Conservation (phyloP, 2,797 vertebrate species). For the Gymnoscopelus microlampas region DNA sequence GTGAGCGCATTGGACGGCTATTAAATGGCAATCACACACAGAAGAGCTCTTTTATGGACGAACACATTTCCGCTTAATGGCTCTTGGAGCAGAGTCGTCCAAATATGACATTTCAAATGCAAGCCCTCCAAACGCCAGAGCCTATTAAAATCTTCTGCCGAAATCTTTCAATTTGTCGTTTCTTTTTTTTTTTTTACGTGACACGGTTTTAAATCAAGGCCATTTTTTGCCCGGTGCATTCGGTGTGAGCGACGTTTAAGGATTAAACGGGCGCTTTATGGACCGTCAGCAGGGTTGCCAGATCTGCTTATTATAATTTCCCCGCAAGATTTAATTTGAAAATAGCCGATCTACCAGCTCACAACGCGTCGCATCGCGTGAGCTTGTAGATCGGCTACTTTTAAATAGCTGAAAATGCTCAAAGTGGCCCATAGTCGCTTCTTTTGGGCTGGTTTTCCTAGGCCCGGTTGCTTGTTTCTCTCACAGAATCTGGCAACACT, state of each 20-base stretch:
- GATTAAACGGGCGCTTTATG: neutral
- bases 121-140: conserved; percentile 46
- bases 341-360: too few relatives aligned
- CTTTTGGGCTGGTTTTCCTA: too few relatives aligned
- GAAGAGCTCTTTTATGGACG: conserved; percentile 67
- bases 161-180: conserved; percentile 57
- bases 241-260: conserved; percentile 20
- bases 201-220: conserved; percentile 27
- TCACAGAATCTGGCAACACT: too few relatives aligned
- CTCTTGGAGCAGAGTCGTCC: conserved; percentile 63
- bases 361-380: too few relatives aligned
- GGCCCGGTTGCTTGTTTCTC: too few relatives aligned
- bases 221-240: conserved; percentile 18
- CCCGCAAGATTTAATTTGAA: too few relatives aligned
- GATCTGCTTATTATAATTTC: too few relatives aligned
- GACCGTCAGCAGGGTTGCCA: too few relatives aligned
- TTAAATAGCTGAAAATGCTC: too few relatives aligned
- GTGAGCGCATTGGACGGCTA: conserved; percentile 63
- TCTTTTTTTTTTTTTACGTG: conserved; percentile 48
- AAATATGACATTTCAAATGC: conserved; percentile 65
- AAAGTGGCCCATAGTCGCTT: too few relatives aligned
- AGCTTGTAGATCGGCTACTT: too few relatives aligned
- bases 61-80: conserved; percentile 67
- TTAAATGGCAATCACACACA: conserved; percentile 73
- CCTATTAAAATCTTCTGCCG: conserved; percentile 61